Conservation (phyloP, 1,140 invertebrate species). For the Aphelenchoides avenae region DNA sequence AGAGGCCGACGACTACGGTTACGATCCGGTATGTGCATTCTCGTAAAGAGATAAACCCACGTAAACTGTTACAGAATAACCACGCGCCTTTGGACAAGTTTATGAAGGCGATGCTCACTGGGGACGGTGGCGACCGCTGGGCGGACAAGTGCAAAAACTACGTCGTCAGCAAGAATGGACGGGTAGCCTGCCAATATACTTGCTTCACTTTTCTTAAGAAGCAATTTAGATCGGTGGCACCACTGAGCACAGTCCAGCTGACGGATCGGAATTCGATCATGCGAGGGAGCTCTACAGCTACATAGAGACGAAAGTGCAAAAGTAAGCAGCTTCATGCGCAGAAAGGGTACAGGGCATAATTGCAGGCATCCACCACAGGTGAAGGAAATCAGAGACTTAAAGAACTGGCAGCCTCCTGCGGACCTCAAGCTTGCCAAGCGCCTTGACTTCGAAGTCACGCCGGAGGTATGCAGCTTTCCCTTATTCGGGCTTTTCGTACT, state of each 20-base stretch:
- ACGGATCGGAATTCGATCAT: constrained; percentile 54
- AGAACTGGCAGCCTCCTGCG: too few species aligned
- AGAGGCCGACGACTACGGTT: constrained; percentile 26
- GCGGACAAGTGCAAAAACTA: constrained; percentile 93
- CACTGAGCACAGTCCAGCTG: constrained; percentile 78
- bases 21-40: constrained; percentile 28
- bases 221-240: constrained; percentile 66
- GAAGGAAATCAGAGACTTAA: too few species aligned
- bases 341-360: too few species aligned
- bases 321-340: too few species aligned
- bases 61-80: constrained; percentile 45
- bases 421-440: too few species aligned
- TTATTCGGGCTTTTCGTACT: constrained; percentile 63
- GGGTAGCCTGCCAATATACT: too few species aligned
- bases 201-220: too few species aligned
- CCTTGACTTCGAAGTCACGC: too few species aligned
- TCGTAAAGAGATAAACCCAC: constrained; percentile 2
- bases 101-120: constrained; percentile 69
- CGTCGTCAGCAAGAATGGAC: constrained; percentile 90
- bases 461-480: constrained; percentile 59
- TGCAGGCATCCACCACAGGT: too few species aligned
- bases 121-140: constrained; percentile 89
- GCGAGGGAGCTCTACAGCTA: too few species aligned
- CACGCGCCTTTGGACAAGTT: constrained; percentile 13
- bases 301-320: too few species aligned